Evolutionary conservation across 2,888 invertebrate genomes (phyloP).

Genomic region (Trileptium ribeirensis): DNA sequence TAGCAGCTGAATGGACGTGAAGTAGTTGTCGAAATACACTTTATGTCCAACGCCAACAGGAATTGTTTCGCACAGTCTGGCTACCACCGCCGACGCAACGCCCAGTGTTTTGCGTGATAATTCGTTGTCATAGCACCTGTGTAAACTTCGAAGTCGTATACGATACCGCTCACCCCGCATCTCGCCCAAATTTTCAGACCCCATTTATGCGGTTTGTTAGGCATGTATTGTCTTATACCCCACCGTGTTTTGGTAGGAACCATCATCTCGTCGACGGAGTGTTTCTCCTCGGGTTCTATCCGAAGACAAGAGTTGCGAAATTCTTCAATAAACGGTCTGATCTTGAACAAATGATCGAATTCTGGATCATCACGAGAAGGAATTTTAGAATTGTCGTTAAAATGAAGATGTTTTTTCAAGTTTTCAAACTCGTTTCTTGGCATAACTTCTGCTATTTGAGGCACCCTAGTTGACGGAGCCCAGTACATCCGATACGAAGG

Average conservation of each 20-base stretch:
- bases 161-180: neutral
- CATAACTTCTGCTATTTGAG: neutral
- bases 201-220: neutral
- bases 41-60: neutral
- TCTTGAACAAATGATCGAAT: neutral
- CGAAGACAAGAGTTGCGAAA: neutral
- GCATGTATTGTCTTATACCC: neutral
- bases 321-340: neutral
- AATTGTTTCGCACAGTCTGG: neutral
- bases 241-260: neutral
- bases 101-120: neutral
- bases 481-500: neutral
- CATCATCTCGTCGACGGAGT: neutral
- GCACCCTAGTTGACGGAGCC: neutral
- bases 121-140: neutral
- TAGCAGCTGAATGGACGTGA: neutral
- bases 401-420: neutral
- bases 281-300: neutral
- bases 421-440: neutral
- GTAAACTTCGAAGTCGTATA: neutral
- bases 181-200: neutral
- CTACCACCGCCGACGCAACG: neutral
- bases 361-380: neutral
- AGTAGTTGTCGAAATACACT: neutral
- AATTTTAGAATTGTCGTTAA: neutral